Conservation (phyloP, 1,140 invertebrate species). For the Samia ricini region DNA sequence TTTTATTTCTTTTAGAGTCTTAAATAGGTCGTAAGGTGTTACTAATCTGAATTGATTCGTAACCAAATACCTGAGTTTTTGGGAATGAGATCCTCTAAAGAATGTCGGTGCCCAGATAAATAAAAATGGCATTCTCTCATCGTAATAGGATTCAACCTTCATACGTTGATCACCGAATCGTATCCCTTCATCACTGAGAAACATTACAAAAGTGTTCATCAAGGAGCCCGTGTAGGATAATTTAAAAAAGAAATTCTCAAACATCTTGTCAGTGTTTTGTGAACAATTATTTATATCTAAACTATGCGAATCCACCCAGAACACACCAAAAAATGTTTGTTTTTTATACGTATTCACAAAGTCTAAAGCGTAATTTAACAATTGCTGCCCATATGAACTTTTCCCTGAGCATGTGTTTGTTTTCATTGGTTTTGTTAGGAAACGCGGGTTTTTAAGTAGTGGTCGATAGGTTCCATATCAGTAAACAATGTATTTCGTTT, state of each 20-base stretch:
- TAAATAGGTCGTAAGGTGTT: conserved; percentile 87
- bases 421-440: conserved; percentile 77
- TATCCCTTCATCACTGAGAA: conserved; percentile 93
- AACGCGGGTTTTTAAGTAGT: conserved; percentile 85
- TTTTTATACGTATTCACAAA: conserved; percentile 80
- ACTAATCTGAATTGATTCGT: conserved; percentile 83
- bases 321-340: conserved; percentile 82
- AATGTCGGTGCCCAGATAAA: conserved; percentile 84
- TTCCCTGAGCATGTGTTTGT: conserved; percentile 75
- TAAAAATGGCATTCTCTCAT: conserved; percentile 89
- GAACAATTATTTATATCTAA: conserved; percentile 82
- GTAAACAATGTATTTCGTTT: conserved; percentile 46
- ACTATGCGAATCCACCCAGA: conserved; percentile 85
- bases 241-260: conserved; percentile 77
- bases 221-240: conserved; percentile 74
- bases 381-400: conserved; percentile 77
- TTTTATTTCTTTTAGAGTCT: conserved; percentile 75
- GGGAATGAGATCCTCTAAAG: conserved; percentile 80
- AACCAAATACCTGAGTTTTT: conserved; percentile 79
- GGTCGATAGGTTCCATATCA: conserved; percentile 81
- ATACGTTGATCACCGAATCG: conserved; percentile 86
- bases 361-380: conserved; percentile 80
- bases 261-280: conserved; percentile 78
- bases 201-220: conserved; percentile 82
- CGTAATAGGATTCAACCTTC: conserved; percentile 87